A percentile compares a stretch with the other conserved stretches of the same genome.
These are phyloP conservation scores for Coleophora flavipennella DNA, from an alignment of 2,888 invertebrate species.

Conservation along the genomic window DNA sequence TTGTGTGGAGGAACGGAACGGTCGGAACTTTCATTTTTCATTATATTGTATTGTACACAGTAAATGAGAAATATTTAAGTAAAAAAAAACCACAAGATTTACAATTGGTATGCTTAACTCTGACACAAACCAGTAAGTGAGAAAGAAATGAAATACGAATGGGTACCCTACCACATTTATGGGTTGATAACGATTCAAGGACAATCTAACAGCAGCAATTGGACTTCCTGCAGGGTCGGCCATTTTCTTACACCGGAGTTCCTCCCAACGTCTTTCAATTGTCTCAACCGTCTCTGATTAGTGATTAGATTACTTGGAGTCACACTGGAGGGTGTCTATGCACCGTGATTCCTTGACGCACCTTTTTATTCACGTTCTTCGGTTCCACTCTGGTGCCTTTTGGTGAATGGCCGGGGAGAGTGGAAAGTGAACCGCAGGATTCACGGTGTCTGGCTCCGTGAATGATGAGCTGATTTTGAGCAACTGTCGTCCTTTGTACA, in stretches of 20 bases:
- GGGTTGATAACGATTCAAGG: no score
- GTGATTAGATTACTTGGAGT: slow-evolving; percentile 23
- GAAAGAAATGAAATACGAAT: no score
- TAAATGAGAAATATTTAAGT: no score
- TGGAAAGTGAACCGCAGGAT: slow-evolving; percentile 64
- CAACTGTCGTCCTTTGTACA: slow-evolving; percentile 13
- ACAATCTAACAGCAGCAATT: slow-evolving; percentile 28
- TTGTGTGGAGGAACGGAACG: no score
- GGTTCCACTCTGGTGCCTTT: slow-evolving; percentile 52
- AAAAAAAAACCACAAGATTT: no score
- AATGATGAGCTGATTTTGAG: slow-evolving; percentile 44
- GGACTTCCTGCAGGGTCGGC: slow-evolving; percentile 53
- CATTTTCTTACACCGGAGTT: slow-evolving; percentile 34
- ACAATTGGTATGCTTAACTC: no score
- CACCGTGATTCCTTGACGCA: slow-evolving; percentile 62
- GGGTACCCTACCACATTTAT: no score
- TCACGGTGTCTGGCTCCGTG: slow-evolving; percentile 56
- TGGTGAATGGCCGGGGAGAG: slow-evolving; percentile 67
- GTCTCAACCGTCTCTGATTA: slow-evolving; percentile 33
- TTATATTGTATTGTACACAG: no score
- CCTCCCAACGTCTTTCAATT: slow-evolving; percentile 41
- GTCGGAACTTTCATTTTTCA: no score
- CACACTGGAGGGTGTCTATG: slow-evolving; percentile 54
- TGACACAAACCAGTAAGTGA: no score
- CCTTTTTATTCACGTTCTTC: slow-evolving; percentile 64